These are phyloP conservation scores for Atta colombica DNA, from an alignment of 1,140 invertebrate species.

Conservation along the genomic window DNA sequence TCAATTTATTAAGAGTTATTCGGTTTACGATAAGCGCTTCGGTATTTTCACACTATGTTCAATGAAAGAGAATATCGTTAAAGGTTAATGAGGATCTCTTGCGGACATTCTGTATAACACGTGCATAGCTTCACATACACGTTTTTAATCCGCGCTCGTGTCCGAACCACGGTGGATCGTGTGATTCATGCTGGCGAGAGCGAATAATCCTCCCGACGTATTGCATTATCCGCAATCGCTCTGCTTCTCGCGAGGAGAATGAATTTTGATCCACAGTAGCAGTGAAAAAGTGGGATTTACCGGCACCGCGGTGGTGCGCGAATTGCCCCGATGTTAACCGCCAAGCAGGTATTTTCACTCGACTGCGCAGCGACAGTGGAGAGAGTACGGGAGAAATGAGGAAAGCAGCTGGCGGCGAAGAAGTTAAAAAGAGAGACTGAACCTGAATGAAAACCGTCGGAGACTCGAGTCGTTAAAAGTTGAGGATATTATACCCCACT, in stretches of 20 bases:
- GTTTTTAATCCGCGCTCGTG: constrained; percentile 34
- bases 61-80: neutral
- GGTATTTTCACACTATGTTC: neutral
- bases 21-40: neutral
- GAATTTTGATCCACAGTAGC: constrained; percentile 57
- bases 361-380: neutral
- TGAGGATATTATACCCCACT: constrained; percentile 65
- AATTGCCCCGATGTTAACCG: constrained; percentile 63
- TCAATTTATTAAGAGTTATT: neutral
- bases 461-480: constrained; percentile 68
- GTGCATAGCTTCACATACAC: neutral
- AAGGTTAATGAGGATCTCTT: neutral
- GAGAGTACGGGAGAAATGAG: neutral
- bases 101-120: constrained; percentile 1
- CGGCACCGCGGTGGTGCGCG: constrained; percentile 9
- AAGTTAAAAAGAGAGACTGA: constrained; percentile 18
- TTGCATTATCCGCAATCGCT: constrained; percentile 39
- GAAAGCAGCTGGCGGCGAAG: neutral
- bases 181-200: neutral
- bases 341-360: constrained; percentile 68
- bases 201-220: constrained; percentile 29
- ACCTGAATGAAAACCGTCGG: constrained; percentile 19
- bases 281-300: constrained; percentile 1
- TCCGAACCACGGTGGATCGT: neutral
- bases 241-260: constrained; percentile 11